Evolutionary conservation across 2,113 vertebrate genomes (phyloP), one percentile per base, ranked within the genome.

Genomic region (Melanocharis versteri): DNA sequence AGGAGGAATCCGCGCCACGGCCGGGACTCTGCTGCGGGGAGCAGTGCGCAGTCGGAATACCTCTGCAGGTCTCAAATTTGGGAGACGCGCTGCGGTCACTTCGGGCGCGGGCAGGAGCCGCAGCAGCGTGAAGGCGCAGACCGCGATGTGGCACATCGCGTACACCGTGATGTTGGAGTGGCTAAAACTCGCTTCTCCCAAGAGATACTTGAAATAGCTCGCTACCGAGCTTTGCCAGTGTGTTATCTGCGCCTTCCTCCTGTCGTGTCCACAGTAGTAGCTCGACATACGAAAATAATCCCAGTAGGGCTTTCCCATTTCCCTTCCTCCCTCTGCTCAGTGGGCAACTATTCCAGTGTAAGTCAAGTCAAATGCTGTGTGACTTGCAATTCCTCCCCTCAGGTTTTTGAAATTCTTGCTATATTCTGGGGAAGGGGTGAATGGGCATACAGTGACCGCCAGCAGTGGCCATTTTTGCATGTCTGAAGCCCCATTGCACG

Each of bases 11-110:
- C 15, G 31, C 6, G 27, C 28, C 47, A 2, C 3, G 13, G 33
- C 6, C 19, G 0, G 62, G 58, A 48, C 24, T 15, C 7, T 8
- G 76, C 40, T 5, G 37, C 54, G 4, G 37, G 40, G 11, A 27
- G 37, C 51, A 1, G 18, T 0, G 48, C 18, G 12, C 72, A 3
- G 1, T 6, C 31, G 26, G 22, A 45, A 11, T 11, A 0, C 19
- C 56, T 24, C 5, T 11, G 68, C 35, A 1, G 64, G 28, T 5
- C 47, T 3, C 40, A 15, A 3, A 2, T 3, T 12, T 1, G 2
- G 19, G 2, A 11, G 39, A 6, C 4, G 0, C 23, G 0, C 6
- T 18, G 56, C 8, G 2, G 4, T 8, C 28, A 31, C 53, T 15
- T 2, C 0, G 35, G 81, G 42, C 18, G 21, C 70, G 51, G 83